Base-by-base conservation (phyloP, 1,140 invertebrate species). In the Glossosoma conforme region DNA sequence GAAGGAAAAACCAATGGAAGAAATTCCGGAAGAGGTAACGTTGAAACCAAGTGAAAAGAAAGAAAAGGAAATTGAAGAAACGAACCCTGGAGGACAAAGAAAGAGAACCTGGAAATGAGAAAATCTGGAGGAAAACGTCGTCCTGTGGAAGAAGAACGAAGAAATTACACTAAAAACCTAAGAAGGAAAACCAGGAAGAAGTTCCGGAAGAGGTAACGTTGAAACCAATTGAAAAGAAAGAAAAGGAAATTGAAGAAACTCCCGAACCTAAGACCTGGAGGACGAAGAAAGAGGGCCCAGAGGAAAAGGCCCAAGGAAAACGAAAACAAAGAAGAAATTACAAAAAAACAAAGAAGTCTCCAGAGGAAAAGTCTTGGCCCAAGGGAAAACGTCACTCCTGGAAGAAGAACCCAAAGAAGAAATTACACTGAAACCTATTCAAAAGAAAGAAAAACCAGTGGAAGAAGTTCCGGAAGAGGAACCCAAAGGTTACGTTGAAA, bases 71-170 rank as follows among this genome's bases (percentile, higher is more conserved):
- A 45, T 10, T 10, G 38, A 44, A 10, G 50, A 58, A 33, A 50
- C 49, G 64, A 2, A 70, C 71, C 37, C 59, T 64, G 1, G 56
- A 59, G 14, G 64, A 28, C 41, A 9, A 58, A 68, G 38, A 55
- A 37, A 44, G 37, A 36, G 25, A 37, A 24, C 42, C 32, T 22
- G 65, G 61, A 37, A 62, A 50, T n/a, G n/a, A n/a, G n/a, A n/a
- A n/a, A n/a, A n/a, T n/a, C n/a, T n/a, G n/a, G n/a, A n/a, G n/a
- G 64, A 3, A 70, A 72, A 43, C 60, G 65, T 1, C 55, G 59
- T n/a, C 66, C 69, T 10, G 59, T 67, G 51, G 55, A 65, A 30
- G 62, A 65, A 42, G 65, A 61, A 17, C 54, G 60, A 64, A 48
- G 64, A 65, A 59, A 61, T 52, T 40, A 32, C 50, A 33, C 33